Evolutionary conservation across 1,140 invertebrate species (phyloP).

Genomic region (Alviniconcha marisindica): DNA sequence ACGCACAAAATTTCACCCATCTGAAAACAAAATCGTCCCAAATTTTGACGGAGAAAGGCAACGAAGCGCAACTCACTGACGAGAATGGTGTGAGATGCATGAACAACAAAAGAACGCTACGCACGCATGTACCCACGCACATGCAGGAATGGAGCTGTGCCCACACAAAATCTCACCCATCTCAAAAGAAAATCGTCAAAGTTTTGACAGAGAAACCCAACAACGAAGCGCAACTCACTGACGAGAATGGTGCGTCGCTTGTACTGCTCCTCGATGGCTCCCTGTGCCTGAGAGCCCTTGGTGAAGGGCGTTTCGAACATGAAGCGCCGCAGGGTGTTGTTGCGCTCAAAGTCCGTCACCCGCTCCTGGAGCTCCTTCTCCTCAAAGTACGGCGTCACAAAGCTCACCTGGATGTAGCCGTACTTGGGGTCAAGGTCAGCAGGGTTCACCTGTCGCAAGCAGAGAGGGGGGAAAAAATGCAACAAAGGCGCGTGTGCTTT

Average conservation of each 20-base stretch:
- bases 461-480: no score
- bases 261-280: constrained; percentile 90
- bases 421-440: constrained; percentile 87
- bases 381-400: constrained; percentile 88
- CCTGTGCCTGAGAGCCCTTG: constrained; percentile 85
- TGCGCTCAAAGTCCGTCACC: constrained; percentile 88
- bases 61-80: neutral
- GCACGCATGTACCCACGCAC: neutral
- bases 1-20: neutral
- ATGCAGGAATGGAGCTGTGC: neutral
- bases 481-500: no score
- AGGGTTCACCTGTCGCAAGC: constrained; percentile 85
- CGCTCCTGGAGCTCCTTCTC: constrained; percentile 80
- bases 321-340: constrained; percentile 90
- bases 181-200: no score
- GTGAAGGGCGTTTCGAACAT: constrained; percentile 97
- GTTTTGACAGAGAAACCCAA: neutral
- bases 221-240: constrained; percentile 58
- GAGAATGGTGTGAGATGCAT: no score
- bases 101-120: neutral
- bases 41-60: neutral
- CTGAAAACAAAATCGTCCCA: no score
- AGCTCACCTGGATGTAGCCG: constrained; percentile 95
- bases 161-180: neutral
- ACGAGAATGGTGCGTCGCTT: constrained; percentile 90